These are phyloP conservation scores for Planococcus citri DNA, from an alignment of 1,140 invertebrate species.

Conservation along the genomic window DNA sequence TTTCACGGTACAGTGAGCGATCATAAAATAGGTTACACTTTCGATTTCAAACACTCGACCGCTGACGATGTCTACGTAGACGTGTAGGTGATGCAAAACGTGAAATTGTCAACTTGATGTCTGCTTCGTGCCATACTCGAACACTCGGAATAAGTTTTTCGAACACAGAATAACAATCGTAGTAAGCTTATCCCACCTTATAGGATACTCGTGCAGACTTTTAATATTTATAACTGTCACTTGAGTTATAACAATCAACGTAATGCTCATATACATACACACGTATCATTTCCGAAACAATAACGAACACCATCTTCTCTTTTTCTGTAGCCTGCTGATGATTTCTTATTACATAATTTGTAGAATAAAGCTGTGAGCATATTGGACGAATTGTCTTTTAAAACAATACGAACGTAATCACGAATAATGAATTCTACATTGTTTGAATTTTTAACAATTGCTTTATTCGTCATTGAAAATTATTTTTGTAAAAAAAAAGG, in stretches of 20 bases:
- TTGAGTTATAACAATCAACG: background rate
- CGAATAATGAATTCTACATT: constrained; percentile 2
- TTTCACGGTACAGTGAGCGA: too few species aligned
- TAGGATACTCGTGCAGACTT: background rate
- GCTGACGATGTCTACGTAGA: too few species aligned
- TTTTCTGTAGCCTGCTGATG: background rate
- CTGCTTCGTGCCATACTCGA: too few species aligned
- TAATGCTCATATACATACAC: background rate
- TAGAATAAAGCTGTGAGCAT: background rate
- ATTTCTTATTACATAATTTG: background rate
- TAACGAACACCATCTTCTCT: background rate
- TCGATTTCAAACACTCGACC: too few species aligned
- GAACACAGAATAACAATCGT: too few species aligned
- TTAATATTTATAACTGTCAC: background rate
- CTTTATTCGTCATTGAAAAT: background rate
- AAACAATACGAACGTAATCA: background rate
- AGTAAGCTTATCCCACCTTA: too few species aligned
- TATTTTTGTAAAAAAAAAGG: too few species aligned
- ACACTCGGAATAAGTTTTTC: too few species aligned
- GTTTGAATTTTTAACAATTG: background rate
- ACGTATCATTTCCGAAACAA: background rate
- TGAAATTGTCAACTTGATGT: too few species aligned
- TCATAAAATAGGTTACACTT: too few species aligned
- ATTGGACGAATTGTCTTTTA: background rate
- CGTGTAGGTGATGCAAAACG: too few species aligned